These are phyloP conservation scores for Lepus europaeus DNA, from an alignment of 2,113 vertebrate species.

Conservation along the genomic window DNA sequence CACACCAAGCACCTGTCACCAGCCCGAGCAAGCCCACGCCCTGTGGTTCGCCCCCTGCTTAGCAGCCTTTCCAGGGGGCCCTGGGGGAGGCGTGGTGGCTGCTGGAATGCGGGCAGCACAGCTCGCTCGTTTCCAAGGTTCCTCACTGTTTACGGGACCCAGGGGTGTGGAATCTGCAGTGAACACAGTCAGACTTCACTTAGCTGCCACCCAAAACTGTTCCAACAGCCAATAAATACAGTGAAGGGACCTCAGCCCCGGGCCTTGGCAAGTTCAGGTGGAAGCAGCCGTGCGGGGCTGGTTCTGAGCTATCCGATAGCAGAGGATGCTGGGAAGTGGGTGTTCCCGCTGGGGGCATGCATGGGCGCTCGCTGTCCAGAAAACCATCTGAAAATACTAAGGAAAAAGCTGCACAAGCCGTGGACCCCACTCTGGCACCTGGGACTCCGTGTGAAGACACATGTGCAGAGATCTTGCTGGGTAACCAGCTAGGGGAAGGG, in stretches of 20 bases:
- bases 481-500: too few species aligned
- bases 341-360: background rate
- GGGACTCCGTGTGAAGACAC: background rate
- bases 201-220: background rate
- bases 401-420: background rate
- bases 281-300: background rate
- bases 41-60: rapidly evolving
- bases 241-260: too few species aligned
- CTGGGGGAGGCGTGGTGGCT: rapidly evolving
- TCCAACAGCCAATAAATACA: background rate
- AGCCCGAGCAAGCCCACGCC: rapidly evolving
- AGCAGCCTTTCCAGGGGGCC: rapidly evolving
- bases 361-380: background rate
- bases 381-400: background rate
- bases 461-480: too few species aligned
- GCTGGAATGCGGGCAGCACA: rapidly evolving
- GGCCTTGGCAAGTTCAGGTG: background rate
- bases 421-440: background rate
- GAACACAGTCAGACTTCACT: background rate
- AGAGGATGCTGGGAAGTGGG: background rate
- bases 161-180: background rate
- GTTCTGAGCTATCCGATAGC: rapidly evolving
- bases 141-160: background rate
- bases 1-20: rapidly evolving
- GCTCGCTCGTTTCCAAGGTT: rapidly evolving